Evolutionary conservation across 2,113 vertebrate species (phyloP).

Genomic region (Forbesichthys agassizii): DNA sequence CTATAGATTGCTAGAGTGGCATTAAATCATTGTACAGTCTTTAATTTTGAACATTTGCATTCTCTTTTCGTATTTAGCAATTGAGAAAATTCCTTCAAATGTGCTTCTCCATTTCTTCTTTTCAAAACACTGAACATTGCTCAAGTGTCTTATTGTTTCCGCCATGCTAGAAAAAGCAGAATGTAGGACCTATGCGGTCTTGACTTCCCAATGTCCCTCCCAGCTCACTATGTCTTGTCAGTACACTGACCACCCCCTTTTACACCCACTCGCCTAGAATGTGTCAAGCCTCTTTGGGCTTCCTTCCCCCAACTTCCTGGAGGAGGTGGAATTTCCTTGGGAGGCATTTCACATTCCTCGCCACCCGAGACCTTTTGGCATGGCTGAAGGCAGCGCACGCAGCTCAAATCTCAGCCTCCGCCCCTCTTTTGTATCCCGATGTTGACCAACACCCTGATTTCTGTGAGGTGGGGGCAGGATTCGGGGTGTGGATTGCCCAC

Average conservation of each 20-base stretch:
- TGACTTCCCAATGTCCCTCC: background rate
- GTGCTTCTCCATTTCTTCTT: too few relatives aligned
- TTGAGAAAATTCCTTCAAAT: too few relatives aligned
- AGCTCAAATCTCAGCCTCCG: background rate
- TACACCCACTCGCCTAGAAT: slow-evolving; percentile 54
- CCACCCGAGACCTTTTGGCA: slow-evolving; percentile 40
- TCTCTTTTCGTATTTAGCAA: too few relatives aligned
- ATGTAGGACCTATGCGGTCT: background rate
- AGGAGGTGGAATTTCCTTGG: slow-evolving; percentile 69
- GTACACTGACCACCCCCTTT: slow-evolving; percentile 47
- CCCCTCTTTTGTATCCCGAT: slow-evolving; percentile 24
- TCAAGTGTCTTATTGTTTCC: too few relatives aligned
- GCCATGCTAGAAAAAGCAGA: too few relatives aligned
- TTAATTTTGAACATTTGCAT: too few relatives aligned
- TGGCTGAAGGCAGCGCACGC: slow-evolving; percentile 18
- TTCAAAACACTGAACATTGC: too few relatives aligned
- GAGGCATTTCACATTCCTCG: slow-evolving; percentile 66
- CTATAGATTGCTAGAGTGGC: too few relatives aligned
- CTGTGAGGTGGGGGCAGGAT: background rate
- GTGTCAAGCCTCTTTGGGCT: slow-evolving; percentile 61
- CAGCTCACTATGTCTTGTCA: slow-evolving; percentile 36
- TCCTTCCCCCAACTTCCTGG: slow-evolving; percentile 58
- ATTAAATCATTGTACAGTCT: too few relatives aligned
- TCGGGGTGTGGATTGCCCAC: slow-evolving; percentile 12
- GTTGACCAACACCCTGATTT: slow-evolving; percentile 55